Evolutionary conservation across 2,797 vertebrate species (phyloP), one percentile per base, ranked within the genome.

Genomic region (Ataeniobius toweri): DNA sequence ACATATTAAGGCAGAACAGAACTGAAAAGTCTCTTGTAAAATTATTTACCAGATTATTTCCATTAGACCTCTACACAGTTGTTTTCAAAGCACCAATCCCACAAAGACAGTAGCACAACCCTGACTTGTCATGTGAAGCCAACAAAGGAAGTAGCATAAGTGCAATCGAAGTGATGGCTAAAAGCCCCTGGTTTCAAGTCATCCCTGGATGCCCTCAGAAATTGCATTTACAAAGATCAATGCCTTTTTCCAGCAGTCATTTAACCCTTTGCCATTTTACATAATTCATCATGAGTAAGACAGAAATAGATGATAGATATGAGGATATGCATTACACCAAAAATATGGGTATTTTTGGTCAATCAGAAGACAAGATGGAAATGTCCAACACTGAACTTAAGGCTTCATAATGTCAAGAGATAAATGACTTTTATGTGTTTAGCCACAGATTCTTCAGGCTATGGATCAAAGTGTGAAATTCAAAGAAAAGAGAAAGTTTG

Each of bases 181-280:
- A 73, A 8, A 36, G 31, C 65, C 65, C 9, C 65, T 24, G 20
- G 65, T 67, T 36, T 39, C n/a, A 24, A n/a, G 44, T 44, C 36
- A 68, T 68, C 20, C 39, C 65, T 44, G 9, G 22, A 41, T 68
- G 39, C 22, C 39, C 39, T 68, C 10, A 67, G 36, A 67, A 67
- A 67, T 68, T 68, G 44, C 65, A 44, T 68, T 68, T 68, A 41
- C 1, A 24, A 44, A 68, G 65, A 68, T 68, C 65, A 68, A 44
- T 68, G 24, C 22, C 2, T 12, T 0, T 68, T 44, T 68, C 26
- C 39, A 68, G 44, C 22, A 68, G 6, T 68, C 65, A 44, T 24
- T 44, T 22, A 24, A 22, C 20, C 12, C 20, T 67, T 68, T 68
- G 20, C 44, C 36, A 44, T 68, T 68, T 68, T 24, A 68, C 39